phyloP scores from a whole-genome alignment of 2,797 vertebrate genomes.

The Syngnathus rostellatus region DNA sequence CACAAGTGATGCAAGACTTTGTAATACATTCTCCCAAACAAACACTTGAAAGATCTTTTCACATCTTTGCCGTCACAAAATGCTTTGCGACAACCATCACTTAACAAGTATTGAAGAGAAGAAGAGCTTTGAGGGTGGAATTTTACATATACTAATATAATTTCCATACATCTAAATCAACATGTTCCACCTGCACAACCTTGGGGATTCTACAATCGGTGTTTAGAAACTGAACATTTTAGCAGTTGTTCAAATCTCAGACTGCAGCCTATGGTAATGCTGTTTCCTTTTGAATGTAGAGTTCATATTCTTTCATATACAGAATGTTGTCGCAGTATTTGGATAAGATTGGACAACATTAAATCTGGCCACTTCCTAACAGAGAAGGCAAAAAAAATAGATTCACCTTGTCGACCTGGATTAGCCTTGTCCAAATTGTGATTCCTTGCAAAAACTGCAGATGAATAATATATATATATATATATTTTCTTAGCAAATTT shows the following conservation, averaged over 20 bases:
- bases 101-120: background rate
- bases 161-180: conserved; percentile 11
- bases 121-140: background rate
- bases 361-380: too few species aligned
- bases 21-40: conserved; percentile 25
- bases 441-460: too few species aligned
- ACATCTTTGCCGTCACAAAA: conserved; percentile 31
- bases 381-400: too few species aligned
- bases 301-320: background rate
- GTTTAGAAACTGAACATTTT: background rate
- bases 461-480: too few species aligned
- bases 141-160: conserved; percentile 15
- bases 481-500: too few species aligned
- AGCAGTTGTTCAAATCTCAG: background rate
- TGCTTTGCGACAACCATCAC: background rate
- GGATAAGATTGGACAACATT: too few species aligned
- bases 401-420: too few species aligned
- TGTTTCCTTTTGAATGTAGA: too few species aligned
- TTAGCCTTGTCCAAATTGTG: too few species aligned
- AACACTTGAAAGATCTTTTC: conserved; percentile 11
- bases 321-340: too few species aligned
- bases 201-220: background rate
- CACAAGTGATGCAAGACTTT: conserved; percentile 51
- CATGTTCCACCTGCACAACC: background rate
- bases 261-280: background rate